Conservation (phyloP, 1,140 invertebrate species). For the Sesamia nonagrioides region DNA sequence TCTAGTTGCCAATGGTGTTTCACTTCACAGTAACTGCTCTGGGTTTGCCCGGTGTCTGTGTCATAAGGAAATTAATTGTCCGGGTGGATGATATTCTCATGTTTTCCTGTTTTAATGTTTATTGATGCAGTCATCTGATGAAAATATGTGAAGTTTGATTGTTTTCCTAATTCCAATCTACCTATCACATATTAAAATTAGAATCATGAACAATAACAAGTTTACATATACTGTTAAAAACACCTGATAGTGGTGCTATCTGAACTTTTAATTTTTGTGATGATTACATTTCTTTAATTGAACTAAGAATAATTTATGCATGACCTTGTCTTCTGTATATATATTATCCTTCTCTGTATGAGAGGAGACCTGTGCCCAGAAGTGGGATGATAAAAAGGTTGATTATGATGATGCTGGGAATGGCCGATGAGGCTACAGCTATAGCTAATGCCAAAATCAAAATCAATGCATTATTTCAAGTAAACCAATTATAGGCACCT, state of each 20-base stretch:
- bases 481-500: too few relatives aligned
- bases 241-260: neutral
- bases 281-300: too few relatives aligned
- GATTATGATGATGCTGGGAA: too few relatives aligned
- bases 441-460: too few relatives aligned
- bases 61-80: conserved; percentile 29
- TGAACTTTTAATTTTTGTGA: too few relatives aligned
- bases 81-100: conserved; percentile 9
- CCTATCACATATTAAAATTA: neutral
- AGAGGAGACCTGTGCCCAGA: too few relatives aligned
- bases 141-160: conserved; percentile 3
- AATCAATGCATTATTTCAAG: too few relatives aligned
- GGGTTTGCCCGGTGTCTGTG: neutral
- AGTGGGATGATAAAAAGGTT: too few relatives aligned
- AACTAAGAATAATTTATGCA: neutral
- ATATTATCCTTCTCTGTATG: too few relatives aligned
- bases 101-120: conserved; percentile 28
- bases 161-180: neutral
- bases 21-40: neutral
- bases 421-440: too few relatives aligned
- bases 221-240: too few relatives aligned
- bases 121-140: conserved; percentile 11
- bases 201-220: neutral
- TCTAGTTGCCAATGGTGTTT: neutral
- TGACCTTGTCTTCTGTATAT: too few relatives aligned